These are phyloP conservation scores for Zaprionus tsacasi DNA, from an alignment of 1,140 invertebrate genomes.

Conservation along the genomic window DNA sequence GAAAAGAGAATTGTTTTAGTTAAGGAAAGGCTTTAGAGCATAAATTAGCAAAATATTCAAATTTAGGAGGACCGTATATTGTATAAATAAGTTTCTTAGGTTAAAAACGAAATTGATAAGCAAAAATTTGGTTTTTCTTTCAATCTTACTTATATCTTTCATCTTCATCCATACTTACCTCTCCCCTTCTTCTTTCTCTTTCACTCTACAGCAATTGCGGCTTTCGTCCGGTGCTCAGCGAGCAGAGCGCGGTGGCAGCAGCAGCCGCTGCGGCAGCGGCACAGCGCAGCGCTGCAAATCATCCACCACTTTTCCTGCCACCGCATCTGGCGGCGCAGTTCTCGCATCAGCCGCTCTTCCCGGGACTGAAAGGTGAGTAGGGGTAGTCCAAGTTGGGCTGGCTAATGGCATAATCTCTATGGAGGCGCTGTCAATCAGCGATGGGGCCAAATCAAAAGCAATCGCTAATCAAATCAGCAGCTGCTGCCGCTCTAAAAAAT, in stretches of 20 bases:
- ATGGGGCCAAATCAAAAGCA: slow-evolving; percentile 50
- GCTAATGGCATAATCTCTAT: slow-evolving; percentile 41
- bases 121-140: too few species aligned
- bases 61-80: too few species aligned
- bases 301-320: slow-evolving; percentile 90
- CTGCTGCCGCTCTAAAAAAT: slow-evolving; percentile 26
- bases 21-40: rapidly evolving
- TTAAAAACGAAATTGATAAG: too few species aligned
- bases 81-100: too few species aligned
- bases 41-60: background rate
- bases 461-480: slow-evolving; percentile 59
- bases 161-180: background rate
- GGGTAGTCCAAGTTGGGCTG: background rate
- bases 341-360: slow-evolving; percentile 92
- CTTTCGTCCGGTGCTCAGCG: slow-evolving; percentile 87
- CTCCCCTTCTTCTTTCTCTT: background rate
- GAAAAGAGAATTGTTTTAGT: background rate
- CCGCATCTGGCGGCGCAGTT: slow-evolving; percentile 92
- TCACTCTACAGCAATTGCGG: slow-evolving; percentile 85
- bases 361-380: slow-evolving; percentile 89
- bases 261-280: slow-evolving; percentile 69
- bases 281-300: slow-evolving; percentile 84
- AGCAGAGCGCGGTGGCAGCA: slow-evolving; percentile 73
- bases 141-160: too few species aligned
- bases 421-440: slow-evolving; percentile 55